Evolutionary conservation across 1,140 invertebrate species (phyloP).

Genomic region (Brachionus rubens): DNA sequence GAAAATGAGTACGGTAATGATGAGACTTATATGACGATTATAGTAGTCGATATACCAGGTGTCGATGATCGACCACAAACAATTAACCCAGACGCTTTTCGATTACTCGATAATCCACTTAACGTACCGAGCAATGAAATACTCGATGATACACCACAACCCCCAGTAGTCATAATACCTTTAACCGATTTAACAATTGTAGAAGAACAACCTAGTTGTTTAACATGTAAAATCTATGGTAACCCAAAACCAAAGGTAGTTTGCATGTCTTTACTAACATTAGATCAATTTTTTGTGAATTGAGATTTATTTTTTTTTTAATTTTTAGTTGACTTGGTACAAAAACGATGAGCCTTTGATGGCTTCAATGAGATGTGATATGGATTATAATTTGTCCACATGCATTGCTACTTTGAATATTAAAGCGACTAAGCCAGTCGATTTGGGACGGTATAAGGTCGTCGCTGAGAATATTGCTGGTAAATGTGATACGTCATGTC

Average conservation of each 20-base stretch:
- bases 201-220: conserved; percentile 63
- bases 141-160: not conserved
- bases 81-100: conserved; percentile 48
- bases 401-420: conserved; percentile 41
- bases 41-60: conserved; percentile 15
- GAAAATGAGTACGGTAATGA: conserved; percentile 54
- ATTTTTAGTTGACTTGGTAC: conserved; percentile 45
- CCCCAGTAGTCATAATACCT: conserved; percentile 34
- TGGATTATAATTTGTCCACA: conserved; percentile 33
- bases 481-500: conserved; percentile 56
- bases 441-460: conserved; percentile 90
- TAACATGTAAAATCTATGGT: conserved; percentile 74
- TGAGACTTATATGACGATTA: conserved; percentile 9
- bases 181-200: conserved; percentile 49
- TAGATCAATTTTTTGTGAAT: no score
- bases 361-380: conserved; percentile 1
- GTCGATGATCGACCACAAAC: conserved; percentile 18
- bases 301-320: conserved; percentile 15
- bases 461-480: conserved; percentile 91
- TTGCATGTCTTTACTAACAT: conserved; percentile 57
- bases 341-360: conserved; percentile 41
- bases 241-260: conserved; percentile 67
- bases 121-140: not conserved
- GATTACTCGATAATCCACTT: not conserved
- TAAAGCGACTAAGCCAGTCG: conserved; percentile 68